A percentile compares a stretch with the other conserved stretches of the same genome.
phyloP scores from a whole-genome alignment of 2,888 invertebrate species.

The Rosalia funebris region DNA sequence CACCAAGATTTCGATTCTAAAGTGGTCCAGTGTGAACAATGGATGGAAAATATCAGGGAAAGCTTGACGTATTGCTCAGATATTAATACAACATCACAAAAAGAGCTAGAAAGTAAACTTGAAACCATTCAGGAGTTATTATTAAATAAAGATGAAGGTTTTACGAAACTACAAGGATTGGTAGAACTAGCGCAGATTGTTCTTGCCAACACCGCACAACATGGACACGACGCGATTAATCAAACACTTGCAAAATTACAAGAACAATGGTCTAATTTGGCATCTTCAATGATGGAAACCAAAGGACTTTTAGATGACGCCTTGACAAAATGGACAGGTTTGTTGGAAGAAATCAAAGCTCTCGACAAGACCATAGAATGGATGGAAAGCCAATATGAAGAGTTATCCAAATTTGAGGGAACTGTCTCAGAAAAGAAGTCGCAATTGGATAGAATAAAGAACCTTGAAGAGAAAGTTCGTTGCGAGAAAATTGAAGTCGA shows the following conservation, averaged over 20 bases:
- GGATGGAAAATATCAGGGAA: constrained; percentile 78
- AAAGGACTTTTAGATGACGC: constrained; percentile 89
- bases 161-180: constrained; percentile 84
- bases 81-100: constrained; percentile 78
- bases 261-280: constrained; percentile 88
- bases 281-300: constrained; percentile 89
- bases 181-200: constrained; percentile 93
- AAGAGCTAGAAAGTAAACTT: constrained; percentile 86
- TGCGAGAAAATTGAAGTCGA: constrained; percentile 93
- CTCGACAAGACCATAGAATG: constrained; percentile 84
- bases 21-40: constrained; percentile 68
- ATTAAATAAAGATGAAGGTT: constrained; percentile 93
- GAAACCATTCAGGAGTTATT: constrained; percentile 86
- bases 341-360: constrained; percentile 87
- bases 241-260: constrained; percentile 84
- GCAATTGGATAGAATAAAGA: constrained; percentile 86
- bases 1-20: constrained; percentile 89
- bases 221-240: constrained; percentile 88
- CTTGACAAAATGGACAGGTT: constrained; percentile 90
- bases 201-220: constrained; percentile 88
- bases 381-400: constrained; percentile 78
- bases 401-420: constrained; percentile 79
- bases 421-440: constrained; percentile 87
- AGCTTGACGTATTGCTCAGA: constrained; percentile 90
- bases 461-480: constrained; percentile 86